Base-by-base conservation (phyloP, 2,113 vertebrate species). In the Mola mola region DNA sequence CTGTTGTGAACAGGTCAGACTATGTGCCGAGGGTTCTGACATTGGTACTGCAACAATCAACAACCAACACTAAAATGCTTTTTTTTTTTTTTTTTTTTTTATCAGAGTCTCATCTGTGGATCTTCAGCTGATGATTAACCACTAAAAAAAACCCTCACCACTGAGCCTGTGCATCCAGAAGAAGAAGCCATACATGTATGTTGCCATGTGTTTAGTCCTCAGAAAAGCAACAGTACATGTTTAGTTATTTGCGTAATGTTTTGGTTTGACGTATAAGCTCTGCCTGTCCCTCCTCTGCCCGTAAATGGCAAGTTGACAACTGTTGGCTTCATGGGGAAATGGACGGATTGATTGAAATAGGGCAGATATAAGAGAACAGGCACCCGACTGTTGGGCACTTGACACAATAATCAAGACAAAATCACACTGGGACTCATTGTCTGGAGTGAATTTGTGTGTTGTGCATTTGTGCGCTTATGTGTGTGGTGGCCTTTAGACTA, bases 321-420 rank as follows among this genome's bases (percentile, higher is more conserved):
- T 83, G 81, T 77, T 83, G 78, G 53, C 47, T 84, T 83, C 78
- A 51, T 44, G 67, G 59, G 62, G 68, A 87, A 88, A 81, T 66
- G 59, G 79, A 68, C 1, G 20, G 67, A 88, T 83, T 79, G 65
- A 80, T 83, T 85, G 66, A 82, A 82, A 84, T 50, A 66, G 66
- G 86, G 72, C 41, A 52, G 66, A 69, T 57, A 69, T 40, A 82
- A 44, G 22, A 72, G 56, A 72, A 73, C 69, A 83, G 59, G 73
- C 70, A 69, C 10, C 8, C 36, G 42, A 81, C 60, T 28, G 69
- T 76, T 62, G 59, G 76, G 67, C 72, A 53, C 50, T 79, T 67
- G 84, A 73, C 72, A 62, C 57, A 46, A 72, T 68, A 43, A 72
- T 66, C 42, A 60, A 74, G 65, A 64, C 31, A 53, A 56, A 69